Evolutionary conservation across 1,140 invertebrate species (phyloP), one percentile per base, ranked within the genome.

Genomic region (Neuroterus valhalla): DNA sequence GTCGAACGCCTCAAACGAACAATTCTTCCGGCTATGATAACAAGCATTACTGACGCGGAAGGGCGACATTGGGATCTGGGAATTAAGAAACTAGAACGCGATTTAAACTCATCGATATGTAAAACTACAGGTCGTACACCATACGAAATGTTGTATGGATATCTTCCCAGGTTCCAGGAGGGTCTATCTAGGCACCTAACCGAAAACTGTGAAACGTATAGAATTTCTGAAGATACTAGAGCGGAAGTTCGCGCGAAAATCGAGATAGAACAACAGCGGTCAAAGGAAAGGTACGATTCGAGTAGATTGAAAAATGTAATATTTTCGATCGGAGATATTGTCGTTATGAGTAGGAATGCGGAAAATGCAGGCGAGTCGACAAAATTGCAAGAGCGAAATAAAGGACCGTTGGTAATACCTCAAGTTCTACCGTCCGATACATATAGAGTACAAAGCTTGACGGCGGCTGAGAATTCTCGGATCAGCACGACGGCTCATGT

Each of bases 81-180:
- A 42, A 10, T 78, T 4, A 10, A n/a, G 15, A 17, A 26, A 14
- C 8, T 78, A 12, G 68, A 78, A 62, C 21, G 48, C 11, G 48
- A 78, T 62, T 71, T 74, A 48, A 78, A 78, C 71, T 31, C 42
- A 3, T 38, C 66, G n/a, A 55, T 68, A 3, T 66, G 66, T 23
- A 68, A 66, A 23, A 67, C 68, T 14, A 78, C 72, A 2, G 76
- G 76, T 12, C 11, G 14, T n/a, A 71, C 55, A 21, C 72, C 76
- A 5, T 78, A 74, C 62, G 71, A 78, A 52, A 17, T 52, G 14
- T n/a, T 74, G 19, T 72, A 67, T 38, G 76, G 76, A 5, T 78
- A 71, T 42, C 21, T 71, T 55, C 76, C 76, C 19, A 2, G 62
- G 2, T 42, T 66, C 23, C n/a, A 17, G 0, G 72, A 77, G 26